A percentile compares a stretch with the other conserved stretches of the same genome.
Evolutionary conservation across 2,797 vertebrate genomes (phyloP).

Genomic region (Sebastes hubbsi): DNA sequence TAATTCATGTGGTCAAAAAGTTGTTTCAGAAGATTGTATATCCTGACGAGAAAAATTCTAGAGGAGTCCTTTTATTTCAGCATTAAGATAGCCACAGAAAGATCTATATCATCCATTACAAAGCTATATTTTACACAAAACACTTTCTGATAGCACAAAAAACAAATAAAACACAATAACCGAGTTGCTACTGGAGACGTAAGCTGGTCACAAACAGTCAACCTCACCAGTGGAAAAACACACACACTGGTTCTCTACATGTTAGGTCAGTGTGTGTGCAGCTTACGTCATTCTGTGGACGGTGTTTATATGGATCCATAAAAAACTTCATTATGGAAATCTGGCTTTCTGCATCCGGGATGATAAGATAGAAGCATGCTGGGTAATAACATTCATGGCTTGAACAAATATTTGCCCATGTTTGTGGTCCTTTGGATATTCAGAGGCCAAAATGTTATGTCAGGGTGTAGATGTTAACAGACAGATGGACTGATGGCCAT

Average conservation of each 20-base stretch:
- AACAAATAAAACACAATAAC: neutral
- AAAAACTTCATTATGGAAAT: neutral
- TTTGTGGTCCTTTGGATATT: neutral
- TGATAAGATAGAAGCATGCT: neutral
- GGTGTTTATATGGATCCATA: neutral
- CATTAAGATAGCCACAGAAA: neutral
- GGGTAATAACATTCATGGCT: neutral
- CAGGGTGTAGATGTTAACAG: neutral
- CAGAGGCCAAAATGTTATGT: neutral
- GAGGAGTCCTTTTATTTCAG: neutral
- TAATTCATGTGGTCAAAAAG: neutral
- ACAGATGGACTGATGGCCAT: neutral
- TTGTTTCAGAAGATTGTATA: neutral
- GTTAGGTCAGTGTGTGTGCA: neutral
- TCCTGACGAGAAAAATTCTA: neutral
- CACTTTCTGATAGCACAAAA: neutral
- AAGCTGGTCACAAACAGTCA: neutral
- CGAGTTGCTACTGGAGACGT: neutral
- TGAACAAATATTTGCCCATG: constrained; percentile 6
- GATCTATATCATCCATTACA: neutral
- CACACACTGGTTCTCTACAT: neutral
- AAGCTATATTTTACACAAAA: rapidly evolving
- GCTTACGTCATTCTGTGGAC: neutral
- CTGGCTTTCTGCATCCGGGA: neutral
- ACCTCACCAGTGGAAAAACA: neutral